Base-by-base conservation (phyloP, 1,140 invertebrate genomes). In the Globodera rostochiensis region DNA sequence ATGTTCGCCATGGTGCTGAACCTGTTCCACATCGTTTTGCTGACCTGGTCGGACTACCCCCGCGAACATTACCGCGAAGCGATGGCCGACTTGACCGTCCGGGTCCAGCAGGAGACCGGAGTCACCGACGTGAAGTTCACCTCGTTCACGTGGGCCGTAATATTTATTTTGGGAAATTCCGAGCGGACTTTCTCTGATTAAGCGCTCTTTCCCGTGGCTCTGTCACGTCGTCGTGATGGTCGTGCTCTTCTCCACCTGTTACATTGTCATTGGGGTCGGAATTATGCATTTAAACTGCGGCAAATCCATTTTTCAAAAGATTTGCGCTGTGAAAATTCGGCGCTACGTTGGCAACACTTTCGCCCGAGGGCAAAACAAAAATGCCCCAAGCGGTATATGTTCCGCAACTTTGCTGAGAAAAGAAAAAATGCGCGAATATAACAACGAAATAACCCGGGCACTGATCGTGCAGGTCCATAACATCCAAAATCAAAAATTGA, bases 121-220 rank as follows among this genome's bases (percentile, higher is more conserved):
- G 70, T 78, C 46, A 64, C 25, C 5, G 64, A 70, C 6, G 64
- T 78, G 13, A 64, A 69, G 36, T 78, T 78, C 60, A 53, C 60
- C 21, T 78, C 77, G 13, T 78, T 78, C 50, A 78, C 77, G 4
- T 78, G 77, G 77, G 77, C 77, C 11, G 77, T 78, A 21, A n/a
- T 36, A 19, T 19, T 64, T 36, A 19, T 19, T 64, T 64, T 36
- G 69, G 25, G 4, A 36, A 1, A 36, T 47, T 71, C 25, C 69
- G 69, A 25, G n/a, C 21, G 9, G 21, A 6, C 21, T 66, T 15
- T 36, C 60, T 69, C 15, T 78, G 13, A 25, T 36, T 21, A 21
- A 78, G 77, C 77, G 77, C 47, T 78, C 77, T 25, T 78, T 78
- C 70, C 77, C 77, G 3, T 78, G 77, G 77, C 21, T 78, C 19